These are phyloP conservation scores for Dicaeum eximium DNA, from an alignment of 2,113 vertebrate genomes.

Conservation along the genomic window DNA sequence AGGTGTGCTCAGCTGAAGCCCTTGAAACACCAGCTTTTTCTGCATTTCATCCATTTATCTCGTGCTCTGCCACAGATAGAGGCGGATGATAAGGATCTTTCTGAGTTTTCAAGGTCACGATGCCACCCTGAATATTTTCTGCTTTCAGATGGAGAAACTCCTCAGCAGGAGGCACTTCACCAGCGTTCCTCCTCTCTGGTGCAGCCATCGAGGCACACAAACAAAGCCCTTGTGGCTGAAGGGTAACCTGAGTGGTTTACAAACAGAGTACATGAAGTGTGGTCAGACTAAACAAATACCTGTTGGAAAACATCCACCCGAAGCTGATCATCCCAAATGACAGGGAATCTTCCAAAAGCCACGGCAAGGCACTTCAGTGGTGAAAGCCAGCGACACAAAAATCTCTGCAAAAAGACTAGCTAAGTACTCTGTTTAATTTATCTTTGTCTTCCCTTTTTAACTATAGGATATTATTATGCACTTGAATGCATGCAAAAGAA, in stretches of 20 bases:
- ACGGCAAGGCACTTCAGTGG: neutral
- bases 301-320: neutral
- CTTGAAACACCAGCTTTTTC: neutral
- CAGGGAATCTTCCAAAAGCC: neutral
- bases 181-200: neutral
- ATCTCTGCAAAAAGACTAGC: neutral
- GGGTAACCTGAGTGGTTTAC: neutral
- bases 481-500: neutral
- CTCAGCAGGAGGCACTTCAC: neutral
- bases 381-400: neutral
- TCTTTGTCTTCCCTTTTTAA: neutral
- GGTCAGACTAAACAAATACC: neutral
- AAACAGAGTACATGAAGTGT: neutral
- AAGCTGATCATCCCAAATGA: neutral
- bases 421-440: neutral
- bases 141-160: neutral
- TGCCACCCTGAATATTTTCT: neutral
- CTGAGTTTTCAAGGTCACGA: neutral
- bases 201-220: neutral
- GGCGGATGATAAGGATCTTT: neutral
- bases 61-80: fast-evolving
- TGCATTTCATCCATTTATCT: neutral
- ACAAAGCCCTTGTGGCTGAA: neutral
- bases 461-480: neutral
- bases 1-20: neutral